phyloP scores from a whole-genome alignment of 2,888 invertebrate genomes.

The Glaucopsyche alexis region DNA sequence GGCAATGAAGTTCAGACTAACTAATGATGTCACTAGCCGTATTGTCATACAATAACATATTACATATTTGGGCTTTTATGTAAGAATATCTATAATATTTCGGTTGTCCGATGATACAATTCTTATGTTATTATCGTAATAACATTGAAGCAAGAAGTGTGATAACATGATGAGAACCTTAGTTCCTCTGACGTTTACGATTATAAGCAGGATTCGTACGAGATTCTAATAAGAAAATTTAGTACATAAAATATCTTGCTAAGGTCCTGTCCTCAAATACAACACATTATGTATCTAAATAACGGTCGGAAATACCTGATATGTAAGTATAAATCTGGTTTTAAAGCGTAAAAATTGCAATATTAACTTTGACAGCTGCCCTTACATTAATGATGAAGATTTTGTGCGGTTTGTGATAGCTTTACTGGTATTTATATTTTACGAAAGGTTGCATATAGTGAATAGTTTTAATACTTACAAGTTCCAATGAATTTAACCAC shows the following conservation, averaged over 20 bases:
- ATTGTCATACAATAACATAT: conserved; percentile 1
- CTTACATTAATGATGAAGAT: conserved; percentile 49
- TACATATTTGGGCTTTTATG: background rate
- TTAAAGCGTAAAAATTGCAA: conserved; percentile 41
- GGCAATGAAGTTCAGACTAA: background rate
- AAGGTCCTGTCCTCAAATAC: background rate
- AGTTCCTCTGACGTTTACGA: conserved; percentile 8
- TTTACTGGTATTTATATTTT: conserved; percentile 37
- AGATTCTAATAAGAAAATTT: background rate
- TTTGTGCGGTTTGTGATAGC: conserved; percentile 41
- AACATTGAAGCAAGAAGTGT: background rate
- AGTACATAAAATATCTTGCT: background rate
- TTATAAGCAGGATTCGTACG: background rate
- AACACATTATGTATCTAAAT: background rate
- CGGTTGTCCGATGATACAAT: background rate
- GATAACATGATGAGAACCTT: background rate
- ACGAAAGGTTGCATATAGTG: conserved; percentile 33
- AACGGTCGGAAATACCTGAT: background rate
- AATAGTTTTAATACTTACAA: conserved; percentile 60
- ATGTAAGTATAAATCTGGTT: background rate
- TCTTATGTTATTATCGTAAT: background rate
- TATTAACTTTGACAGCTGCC: conserved; percentile 62
- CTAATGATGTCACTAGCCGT: background rate
- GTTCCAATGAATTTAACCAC: conserved; percentile 50
- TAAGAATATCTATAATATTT: background rate